Percentiles rank a stretch among this genome's conserved stretches.
These are phyloP conservation scores for Myripristis murdjan DNA, from an alignment of 2,797 vertebrate genomes.

Conservation along the genomic window DNA sequence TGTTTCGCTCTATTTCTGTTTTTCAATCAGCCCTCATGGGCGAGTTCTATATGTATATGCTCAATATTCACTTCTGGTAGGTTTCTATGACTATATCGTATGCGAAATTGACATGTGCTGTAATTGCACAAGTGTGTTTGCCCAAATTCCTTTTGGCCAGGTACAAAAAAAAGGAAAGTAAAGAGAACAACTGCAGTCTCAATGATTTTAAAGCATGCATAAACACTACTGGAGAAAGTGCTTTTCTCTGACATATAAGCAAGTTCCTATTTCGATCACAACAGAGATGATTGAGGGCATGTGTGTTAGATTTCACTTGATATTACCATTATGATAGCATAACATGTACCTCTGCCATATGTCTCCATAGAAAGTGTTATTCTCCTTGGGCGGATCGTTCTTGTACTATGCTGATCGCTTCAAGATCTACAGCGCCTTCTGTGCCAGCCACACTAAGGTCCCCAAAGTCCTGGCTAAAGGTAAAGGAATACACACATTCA, in stretches of 20 bases:
- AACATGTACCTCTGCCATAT: neutral
- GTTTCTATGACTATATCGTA: no score
- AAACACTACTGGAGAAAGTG: neutral
- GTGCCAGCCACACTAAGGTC: conserved; percentile 98
- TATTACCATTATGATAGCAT: neutral
- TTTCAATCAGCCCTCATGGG: neutral
- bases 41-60: no score
- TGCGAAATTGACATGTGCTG: no score
- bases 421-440: conserved; percentile 99
- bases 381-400: conserved; percentile 98
- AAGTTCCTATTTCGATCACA: neutral
- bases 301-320: neutral
- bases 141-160: no score
- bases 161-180: no score
- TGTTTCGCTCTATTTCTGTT: neutral
- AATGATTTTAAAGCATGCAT: no score
- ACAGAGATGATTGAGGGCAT: neutral
- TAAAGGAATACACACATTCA: conserved; percentile 66
- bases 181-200: no score
- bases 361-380: conserved; percentile 92
- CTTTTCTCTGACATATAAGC: neutral
- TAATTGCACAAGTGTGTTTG: no score
- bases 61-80: no score
- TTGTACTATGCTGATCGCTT: conserved; percentile 98
- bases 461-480: conserved; percentile 98